Percentiles rank a stretch among this genome's conserved stretches.
Evolutionary conservation across 2,113 vertebrate species (phyloP).

Genomic region (Platichthys flesus): DNA sequence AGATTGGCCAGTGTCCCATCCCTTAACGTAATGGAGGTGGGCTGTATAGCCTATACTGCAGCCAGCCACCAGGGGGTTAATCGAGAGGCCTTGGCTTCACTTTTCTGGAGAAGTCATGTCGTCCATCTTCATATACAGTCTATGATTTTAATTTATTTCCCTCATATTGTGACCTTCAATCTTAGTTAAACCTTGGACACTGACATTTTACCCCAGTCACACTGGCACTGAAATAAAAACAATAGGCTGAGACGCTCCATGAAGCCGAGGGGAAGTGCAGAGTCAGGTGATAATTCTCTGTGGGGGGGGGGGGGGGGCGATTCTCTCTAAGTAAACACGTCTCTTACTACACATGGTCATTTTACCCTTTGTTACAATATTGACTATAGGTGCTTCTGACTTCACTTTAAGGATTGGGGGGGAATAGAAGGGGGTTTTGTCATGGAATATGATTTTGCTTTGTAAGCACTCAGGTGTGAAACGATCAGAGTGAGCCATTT

Average conservation of each 20-base stretch:
- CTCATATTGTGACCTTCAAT: no score
- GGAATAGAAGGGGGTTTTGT: slow-evolving; percentile 9
- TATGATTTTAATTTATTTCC: no score
- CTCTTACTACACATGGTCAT: background rate
- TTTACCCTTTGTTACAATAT: background rate
- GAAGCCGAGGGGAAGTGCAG: background rate
- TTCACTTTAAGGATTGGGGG: background rate
- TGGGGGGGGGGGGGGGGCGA: no score
- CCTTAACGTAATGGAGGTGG: no score
- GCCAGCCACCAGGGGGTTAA: no score
- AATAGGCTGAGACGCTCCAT: background rate
- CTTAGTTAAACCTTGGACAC: background rate
- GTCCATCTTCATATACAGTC: no score
- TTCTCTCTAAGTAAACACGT: background rate
- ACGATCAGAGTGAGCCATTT: slow-evolving; percentile 40
- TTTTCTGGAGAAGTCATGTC: no score
- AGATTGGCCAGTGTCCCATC: no score
- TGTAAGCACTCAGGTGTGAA: slow-evolving; percentile 29
- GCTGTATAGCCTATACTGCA: no score
- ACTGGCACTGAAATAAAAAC: no score
- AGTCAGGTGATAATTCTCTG: background rate
- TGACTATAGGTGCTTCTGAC: slow-evolving; percentile 2
- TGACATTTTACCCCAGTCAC: background rate
- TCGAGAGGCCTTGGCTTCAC: no score
- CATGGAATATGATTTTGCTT: slow-evolving; percentile 25